A percentile compares a stretch with the other conserved stretches of the same genome.
Evolutionary conservation across 2,888 invertebrate genomes (phyloP).

Genomic region (Nomada hirtipes): DNA sequence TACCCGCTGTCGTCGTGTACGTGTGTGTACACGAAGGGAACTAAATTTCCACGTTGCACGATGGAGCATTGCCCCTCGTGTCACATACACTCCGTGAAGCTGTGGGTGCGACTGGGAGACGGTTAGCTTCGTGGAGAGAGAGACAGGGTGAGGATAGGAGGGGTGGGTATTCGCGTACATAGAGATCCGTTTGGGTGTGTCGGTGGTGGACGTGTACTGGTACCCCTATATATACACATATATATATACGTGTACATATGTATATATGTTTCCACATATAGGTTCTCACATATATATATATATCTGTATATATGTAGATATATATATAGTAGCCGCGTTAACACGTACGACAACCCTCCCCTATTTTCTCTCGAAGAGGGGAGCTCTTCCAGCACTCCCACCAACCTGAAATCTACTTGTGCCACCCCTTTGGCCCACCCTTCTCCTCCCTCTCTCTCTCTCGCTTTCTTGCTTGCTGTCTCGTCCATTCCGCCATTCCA

Average conservation of each 20-base stretch:
- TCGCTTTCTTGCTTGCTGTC: constrained; percentile 29
- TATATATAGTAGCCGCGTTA: constrained; percentile 46
- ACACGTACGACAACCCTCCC: constrained; percentile 54
- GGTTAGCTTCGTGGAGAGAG: neutral
- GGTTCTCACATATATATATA: neutral
- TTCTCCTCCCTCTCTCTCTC: constrained; percentile 18
- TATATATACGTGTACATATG: neutral
- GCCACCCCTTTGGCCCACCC: constrained; percentile 65
- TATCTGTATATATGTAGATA: constrained; percentile 19
- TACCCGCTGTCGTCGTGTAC: constrained; percentile 8
- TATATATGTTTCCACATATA: constrained; percentile 1
- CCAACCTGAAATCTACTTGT: constrained; percentile 56
- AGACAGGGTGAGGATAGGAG: neutral
- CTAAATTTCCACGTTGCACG: constrained; percentile 74
- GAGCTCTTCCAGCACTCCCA: constrained; percentile 49
- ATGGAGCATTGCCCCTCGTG: constrained; percentile 75
- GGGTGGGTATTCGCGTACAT: constrained; percentile 24
- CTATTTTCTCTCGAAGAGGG: constrained; percentile 29
- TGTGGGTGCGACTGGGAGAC: constrained; percentile 11
- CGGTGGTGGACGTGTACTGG: constrained; percentile 9
- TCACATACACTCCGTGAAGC: constrained; percentile 52
- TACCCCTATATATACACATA: neutral
- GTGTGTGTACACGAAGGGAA: constrained; percentile 57
- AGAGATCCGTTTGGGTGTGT: constrained; percentile 21
- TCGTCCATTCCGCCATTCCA: constrained; percentile 41